phyloP scores from a whole-genome alignment of 1,140 invertebrate species.

The Semibalanus balanoides region DNA sequence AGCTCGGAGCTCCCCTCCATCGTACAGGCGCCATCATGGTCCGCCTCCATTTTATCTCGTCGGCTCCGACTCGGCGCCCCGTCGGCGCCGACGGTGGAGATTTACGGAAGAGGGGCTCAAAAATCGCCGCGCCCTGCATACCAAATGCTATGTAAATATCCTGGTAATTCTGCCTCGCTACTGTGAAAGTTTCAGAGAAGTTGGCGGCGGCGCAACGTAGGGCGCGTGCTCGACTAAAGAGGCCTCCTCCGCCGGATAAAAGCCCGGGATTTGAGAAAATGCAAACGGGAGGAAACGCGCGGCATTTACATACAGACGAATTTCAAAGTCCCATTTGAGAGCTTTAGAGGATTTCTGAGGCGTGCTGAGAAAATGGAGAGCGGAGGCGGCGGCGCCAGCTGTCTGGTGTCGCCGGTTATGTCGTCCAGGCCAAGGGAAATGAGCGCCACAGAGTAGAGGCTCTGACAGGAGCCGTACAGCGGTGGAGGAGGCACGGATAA shows the following conservation, averaged over 20 bases:
- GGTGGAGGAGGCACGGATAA: no score
- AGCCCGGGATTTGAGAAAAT: background rate
- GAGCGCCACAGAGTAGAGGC: no score
- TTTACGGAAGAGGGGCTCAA: background rate
- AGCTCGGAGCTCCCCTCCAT: background rate
- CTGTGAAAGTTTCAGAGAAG: background rate
- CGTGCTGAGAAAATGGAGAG: background rate
- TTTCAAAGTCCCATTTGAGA: slow-evolving; percentile 2
- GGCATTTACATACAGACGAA: background rate
- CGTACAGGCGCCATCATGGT: background rate
- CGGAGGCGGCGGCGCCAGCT: background rate
- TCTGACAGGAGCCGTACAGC: no score
- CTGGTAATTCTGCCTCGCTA: background rate
- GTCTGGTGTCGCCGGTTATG: no score
- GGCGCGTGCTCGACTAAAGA: background rate
- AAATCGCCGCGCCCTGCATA: background rate
- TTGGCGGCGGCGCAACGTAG: background rate
- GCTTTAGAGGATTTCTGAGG: background rate
- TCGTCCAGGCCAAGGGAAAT: no score
- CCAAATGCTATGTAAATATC: background rate
- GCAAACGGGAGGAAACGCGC: background rate
- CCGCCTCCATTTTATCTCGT: background rate
- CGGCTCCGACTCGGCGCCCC: no score
- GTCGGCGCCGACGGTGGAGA: background rate
- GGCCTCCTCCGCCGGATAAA: background rate